phyloP scores from a whole-genome alignment of 2,888 invertebrate genomes.

The Camponotus fellah region DNA sequence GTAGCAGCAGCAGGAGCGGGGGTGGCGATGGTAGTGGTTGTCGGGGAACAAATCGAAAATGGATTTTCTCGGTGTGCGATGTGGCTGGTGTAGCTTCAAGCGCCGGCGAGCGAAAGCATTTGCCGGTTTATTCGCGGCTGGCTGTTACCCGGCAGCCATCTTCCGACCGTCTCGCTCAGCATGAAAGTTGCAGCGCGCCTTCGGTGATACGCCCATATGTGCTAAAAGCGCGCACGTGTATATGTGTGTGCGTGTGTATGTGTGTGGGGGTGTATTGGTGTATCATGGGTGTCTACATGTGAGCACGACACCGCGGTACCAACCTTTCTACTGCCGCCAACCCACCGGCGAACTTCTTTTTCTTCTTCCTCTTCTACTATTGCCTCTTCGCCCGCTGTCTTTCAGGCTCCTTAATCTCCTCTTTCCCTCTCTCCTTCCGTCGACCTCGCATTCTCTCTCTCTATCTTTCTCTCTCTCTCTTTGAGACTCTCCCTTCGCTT shows the following conservation, averaged over 20 bases:
- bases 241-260: constrained; percentile 39
- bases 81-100: constrained; percentile 57
- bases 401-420: constrained; percentile 66
- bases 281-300: constrained; percentile 31
- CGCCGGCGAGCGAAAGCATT: constrained; percentile 74
- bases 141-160: constrained; percentile 79
- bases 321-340: constrained; percentile 71
- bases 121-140: constrained; percentile 77
- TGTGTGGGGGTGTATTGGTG: constrained; percentile 30
- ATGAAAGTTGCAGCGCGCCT: constrained; percentile 80
- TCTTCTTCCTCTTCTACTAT: constrained; percentile 68
- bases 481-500: constrained; percentile 12
- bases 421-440: constrained; percentile 22
- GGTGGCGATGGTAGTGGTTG: constrained; percentile 16
- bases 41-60: constrained; percentile 74
- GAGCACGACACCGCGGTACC: constrained; percentile 65
- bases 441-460: constrained; percentile 2
- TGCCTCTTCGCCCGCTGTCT: constrained; percentile 60
- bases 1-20: constrained; percentile 5
- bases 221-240: constrained; percentile 51
- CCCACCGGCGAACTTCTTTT: constrained; percentile 67
- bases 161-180: constrained; percentile 73
- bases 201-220: constrained; percentile 76
- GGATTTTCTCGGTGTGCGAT: constrained; percentile 67
- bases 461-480: constrained; percentile 3